A percentile compares a stretch with the other conserved stretches of the same genome.
Conservation (phyloP, 2,113 vertebrate species). For the Cichladusa arquata region DNA sequence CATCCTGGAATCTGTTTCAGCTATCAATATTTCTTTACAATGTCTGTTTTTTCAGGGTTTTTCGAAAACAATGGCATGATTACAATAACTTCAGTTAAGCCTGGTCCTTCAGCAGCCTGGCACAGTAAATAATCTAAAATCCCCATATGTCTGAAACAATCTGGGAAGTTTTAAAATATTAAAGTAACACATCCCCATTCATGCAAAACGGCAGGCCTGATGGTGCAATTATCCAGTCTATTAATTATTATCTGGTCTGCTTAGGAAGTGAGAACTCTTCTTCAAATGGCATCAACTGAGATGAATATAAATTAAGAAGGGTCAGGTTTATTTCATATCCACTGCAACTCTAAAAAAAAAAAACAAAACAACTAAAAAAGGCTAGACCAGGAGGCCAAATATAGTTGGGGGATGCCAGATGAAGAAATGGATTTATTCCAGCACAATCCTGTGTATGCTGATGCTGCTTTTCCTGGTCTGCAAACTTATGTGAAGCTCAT, state of each 20-base stretch:
- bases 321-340: not conserved
- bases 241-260: conserved; percentile 16
- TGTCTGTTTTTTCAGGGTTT: not conserved
- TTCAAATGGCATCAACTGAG: not conserved
- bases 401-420: not conserved
- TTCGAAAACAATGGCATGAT: not conserved
- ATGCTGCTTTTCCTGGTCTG: not conserved
- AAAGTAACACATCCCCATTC: not conserved
- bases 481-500: not conserved
- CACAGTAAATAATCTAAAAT: not conserved
- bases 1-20: not conserved
- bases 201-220: not conserved
- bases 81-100: not conserved
- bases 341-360: not conserved
- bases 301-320: not conserved
- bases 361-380: not conserved
- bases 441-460: not conserved
- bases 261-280: not conserved
- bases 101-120: not conserved
- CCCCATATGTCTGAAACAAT: not conserved
- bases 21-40: conserved; percentile 41
- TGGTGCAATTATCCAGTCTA: conserved; percentile 4
- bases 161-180: not conserved
- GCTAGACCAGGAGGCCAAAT: not conserved
- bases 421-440: not conserved